phyloP scores from a whole-genome alignment of 2,888 invertebrate genomes.

The Drosophila limbata region DNA sequence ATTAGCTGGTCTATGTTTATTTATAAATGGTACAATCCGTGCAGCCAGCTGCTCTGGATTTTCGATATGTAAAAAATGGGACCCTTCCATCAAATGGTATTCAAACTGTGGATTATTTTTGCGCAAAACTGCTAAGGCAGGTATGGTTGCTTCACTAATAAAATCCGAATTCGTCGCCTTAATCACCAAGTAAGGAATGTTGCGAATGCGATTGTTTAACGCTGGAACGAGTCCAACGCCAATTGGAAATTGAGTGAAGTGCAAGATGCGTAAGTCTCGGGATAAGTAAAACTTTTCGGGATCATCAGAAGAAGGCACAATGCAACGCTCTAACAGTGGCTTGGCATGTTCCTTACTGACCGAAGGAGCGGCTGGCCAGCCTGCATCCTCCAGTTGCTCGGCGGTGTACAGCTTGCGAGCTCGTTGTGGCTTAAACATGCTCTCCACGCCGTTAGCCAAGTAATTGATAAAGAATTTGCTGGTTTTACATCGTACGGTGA shows the following conservation, averaged over 20 bases:
- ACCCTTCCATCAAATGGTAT: constrained; percentile 88
- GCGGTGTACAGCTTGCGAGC: too few relatives aligned
- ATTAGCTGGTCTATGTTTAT: background rate
- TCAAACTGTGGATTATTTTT: constrained; percentile 86
- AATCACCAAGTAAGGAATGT: constrained; percentile 88
- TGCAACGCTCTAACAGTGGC: too few relatives aligned
- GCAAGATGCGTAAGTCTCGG: constrained; percentile 49
- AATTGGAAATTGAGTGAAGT: constrained; percentile 27
- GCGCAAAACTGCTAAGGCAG: constrained; percentile 86
- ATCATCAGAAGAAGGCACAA: too few relatives aligned
- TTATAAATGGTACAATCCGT: constrained; percentile 5
- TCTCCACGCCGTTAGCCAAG: too few relatives aligned
- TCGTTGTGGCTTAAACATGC: too few relatives aligned
- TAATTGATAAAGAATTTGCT: background rate
- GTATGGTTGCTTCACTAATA: constrained; percentile 85
- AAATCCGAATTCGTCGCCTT: constrained; percentile 87
- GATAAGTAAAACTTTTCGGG: too few relatives aligned
- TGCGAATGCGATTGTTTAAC: constrained; percentile 86
- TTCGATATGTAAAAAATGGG: background rate
- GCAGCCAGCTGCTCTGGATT: constrained; percentile 5
- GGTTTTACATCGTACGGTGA: constrained; percentile 43
- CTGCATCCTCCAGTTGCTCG: too few relatives aligned
- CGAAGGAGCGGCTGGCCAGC: too few relatives aligned
- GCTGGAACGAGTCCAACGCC: constrained; percentile 85
- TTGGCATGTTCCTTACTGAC: too few relatives aligned